Evolutionary conservation across 2,797 vertebrate genomes (phyloP), one percentile per base, ranked within the genome.

Genomic region (Periparus ater): DNA sequence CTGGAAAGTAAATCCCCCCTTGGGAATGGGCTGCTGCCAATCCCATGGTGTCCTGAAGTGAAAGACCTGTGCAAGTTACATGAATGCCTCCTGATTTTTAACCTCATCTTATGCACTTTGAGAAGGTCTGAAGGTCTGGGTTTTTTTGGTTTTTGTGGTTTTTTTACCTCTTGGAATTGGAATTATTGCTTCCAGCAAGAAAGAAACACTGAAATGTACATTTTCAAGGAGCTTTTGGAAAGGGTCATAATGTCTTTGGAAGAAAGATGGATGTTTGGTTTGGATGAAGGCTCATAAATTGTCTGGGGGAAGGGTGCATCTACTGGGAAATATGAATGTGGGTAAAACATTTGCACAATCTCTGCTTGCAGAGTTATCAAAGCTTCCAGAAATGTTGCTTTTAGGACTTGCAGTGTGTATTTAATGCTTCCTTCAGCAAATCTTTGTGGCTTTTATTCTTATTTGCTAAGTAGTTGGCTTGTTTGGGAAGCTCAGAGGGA

Each of bases 361-460:
- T 77, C 85, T 85, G 14, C 65, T 65, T 89, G 73, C 68, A 81
- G 78, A 91, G 57, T 72, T 89, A 89, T 73, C 73, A 89, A 81
- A 93, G 82, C 79, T 71, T 60, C 61, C 76, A 88, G 68, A 92
- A 91, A 83, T 53, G 66, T 47, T 91, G 57, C 68, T 85, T 92
- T 77, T 65, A 88, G 79, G 53, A 54, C 62, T 74, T 80, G 45
- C 53, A 51, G 29, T 58, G n/a, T 30, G 20, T 54, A 36, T 85
- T 92, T 80, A 92, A 66, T 63, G 85, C 48, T 93, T 85, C 40
- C 48, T 94, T 79, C 38, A 79, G 42, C 65, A 74, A 85, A 60
- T 22, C 5, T 63, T 85, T 87, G 36, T 76, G 42, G 44, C 18
- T 91, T 91, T 91, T 88, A 40, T 58, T 76, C n/a, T 42, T 66